phyloP scores from a whole-genome alignment of 2,113 vertebrate species.

The Setophaga kirtlandii region DNA sequence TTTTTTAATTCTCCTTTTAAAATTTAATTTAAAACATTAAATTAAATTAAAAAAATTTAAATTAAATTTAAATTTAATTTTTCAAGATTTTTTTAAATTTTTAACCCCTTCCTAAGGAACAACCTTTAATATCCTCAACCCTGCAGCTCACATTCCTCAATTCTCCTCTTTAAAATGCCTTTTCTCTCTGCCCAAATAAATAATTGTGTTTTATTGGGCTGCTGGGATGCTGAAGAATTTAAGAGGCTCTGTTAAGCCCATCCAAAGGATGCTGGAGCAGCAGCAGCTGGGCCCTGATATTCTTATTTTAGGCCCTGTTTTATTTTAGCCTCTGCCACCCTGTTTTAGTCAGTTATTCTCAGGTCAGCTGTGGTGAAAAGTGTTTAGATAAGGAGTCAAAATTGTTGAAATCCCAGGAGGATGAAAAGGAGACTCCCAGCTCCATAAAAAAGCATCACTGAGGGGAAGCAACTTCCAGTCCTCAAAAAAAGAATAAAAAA shows the following conservation, averaged over 20 bases:
- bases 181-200: background rate
- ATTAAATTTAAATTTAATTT: too few relatives aligned
- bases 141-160: background rate
- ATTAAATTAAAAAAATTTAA: too few relatives aligned
- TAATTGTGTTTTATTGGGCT: background rate
- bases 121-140: background rate
- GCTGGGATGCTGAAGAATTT: slow-evolving; percentile 2
- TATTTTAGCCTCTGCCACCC: background rate
- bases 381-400: background rate
- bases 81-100: background rate
- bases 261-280: background rate
- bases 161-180: background rate
- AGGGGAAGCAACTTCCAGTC: background rate
- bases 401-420: background rate
- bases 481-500: too few relatives aligned
- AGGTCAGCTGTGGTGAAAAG: background rate
- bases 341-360: background rate
- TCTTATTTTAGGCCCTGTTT: background rate
- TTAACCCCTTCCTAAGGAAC: background rate
- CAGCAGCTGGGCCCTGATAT: background rate
- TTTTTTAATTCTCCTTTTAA: background rate
- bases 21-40: too few relatives aligned
- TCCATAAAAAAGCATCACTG: fast-evolving
- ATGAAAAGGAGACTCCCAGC: background rate
- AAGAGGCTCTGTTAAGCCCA: background rate